Evolutionary conservation across 2,113 vertebrate genomes (phyloP).

Genomic region (Larimichthys polyactis): DNA sequence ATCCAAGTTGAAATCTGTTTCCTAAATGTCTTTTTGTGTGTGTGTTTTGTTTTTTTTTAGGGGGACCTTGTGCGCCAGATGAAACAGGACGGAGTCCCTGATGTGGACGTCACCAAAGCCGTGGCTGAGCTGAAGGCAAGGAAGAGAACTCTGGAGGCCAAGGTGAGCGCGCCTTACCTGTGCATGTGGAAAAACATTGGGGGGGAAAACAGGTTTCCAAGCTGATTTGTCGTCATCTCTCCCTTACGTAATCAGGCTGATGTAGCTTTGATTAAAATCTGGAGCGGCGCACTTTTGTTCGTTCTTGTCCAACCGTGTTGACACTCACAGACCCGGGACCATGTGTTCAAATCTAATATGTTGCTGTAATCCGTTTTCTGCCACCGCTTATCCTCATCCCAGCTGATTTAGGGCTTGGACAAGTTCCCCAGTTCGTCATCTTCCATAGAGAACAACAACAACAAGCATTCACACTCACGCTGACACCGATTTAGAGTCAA

Average conservation of each 20-base stretch:
- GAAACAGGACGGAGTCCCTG: constrained; percentile 93
- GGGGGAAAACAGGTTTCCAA: no score
- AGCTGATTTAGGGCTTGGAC: no score
- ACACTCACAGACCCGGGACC: neutral
- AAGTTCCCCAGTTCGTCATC: no score
- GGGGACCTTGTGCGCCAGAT: constrained; percentile 94
- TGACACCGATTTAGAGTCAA: no score
- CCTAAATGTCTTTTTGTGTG: neutral
- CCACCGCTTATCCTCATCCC: no score
- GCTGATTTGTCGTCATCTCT: neutral
- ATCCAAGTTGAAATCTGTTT: neutral
- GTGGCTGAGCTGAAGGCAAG: constrained; percentile 96
- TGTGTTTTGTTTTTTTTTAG: no score
- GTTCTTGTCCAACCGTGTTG: neutral
- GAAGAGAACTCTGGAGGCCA: constrained; percentile 92
- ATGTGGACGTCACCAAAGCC: constrained; percentile 93
- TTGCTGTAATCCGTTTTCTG: neutral
- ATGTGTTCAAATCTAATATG: neutral
- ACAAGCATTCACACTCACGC: no score
- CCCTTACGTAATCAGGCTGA: neutral
- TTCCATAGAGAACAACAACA: no score
- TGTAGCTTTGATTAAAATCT: neutral
- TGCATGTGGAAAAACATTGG: neutral
- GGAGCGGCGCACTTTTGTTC: neutral
- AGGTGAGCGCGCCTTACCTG: constrained; percentile 81